Conservation (phyloP, 2,888 invertebrate species). For the Nudaria mundana region DNA sequence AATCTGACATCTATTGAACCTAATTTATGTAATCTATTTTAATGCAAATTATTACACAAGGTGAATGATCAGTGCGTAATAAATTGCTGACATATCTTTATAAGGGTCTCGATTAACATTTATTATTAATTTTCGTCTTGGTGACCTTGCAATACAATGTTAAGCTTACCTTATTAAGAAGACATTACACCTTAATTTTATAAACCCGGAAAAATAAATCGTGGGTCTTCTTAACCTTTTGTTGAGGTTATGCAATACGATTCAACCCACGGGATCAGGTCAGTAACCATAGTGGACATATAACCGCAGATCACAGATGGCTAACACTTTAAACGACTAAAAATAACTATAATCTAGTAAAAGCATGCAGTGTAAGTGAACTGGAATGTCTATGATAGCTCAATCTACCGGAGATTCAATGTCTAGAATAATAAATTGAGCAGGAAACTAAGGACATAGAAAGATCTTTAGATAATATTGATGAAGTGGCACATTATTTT, state of each 20-base stretch:
- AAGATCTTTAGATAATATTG: too few species aligned
- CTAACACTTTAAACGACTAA: neutral
- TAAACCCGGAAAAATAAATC: too few species aligned
- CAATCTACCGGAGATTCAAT: too few species aligned
- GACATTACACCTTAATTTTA: too few species aligned
- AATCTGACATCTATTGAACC: conserved; percentile 23
- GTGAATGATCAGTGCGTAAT: conserved; percentile 31
- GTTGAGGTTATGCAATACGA: neutral
- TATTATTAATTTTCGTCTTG: conserved; percentile 15
- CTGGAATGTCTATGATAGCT: too few species aligned
- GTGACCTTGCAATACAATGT: conserved; percentile 8
- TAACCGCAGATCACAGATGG: neutral
- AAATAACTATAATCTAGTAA: too few species aligned
- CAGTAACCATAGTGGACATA: neutral
- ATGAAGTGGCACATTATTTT: too few species aligned
- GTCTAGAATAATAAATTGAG: too few species aligned
- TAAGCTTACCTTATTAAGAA: too few species aligned
- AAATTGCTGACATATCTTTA: conserved; percentile 36
- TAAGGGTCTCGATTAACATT: conserved; percentile 32
- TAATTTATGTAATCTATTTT: conserved; percentile 36
- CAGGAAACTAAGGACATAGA: too few species aligned
- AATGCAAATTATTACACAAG: conserved; percentile 40
- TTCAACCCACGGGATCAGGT: neutral
- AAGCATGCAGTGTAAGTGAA: neutral
- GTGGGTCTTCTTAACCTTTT: too few species aligned